Base-by-base conservation (phyloP, 2,797 vertebrate species). In the Crocidura indochinensis region DNA sequence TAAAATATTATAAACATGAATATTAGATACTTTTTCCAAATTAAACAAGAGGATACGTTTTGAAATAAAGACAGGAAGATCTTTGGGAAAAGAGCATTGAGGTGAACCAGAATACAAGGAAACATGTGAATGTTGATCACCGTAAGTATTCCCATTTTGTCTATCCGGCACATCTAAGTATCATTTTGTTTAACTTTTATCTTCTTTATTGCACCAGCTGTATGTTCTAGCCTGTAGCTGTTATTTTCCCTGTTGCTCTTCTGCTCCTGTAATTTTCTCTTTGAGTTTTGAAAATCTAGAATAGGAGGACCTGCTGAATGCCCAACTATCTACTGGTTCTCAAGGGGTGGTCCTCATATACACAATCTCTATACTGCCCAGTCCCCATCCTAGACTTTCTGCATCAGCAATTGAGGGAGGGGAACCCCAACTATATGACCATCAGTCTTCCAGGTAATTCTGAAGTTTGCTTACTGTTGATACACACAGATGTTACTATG, bases 1-100 rank as follows among this genome's bases (percentile, higher is more conserved):
- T 10, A 89, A 88, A 91, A 82, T 14, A 79, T 49, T 56, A 69
- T 77, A 87, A 89, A 69, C 47, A 67, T 67, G 26, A 77, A 10
- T 6, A 71, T 67, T 14, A 22, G 2, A 7, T 67, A 9, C 26
- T 53, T 12, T 72, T 90, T 92, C 38, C 75, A 46, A 31, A 26
- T 64, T 49, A 91, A 69, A 62, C 24, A 91, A 10, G 7, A n/a
- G 62, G 22, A 12, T 75, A n/a, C 68, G 4, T 60, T 75, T 75
- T 68, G 84, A 31, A 82, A 29, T 6, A 17, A 80, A 86, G 29
- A 12, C 31, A 67, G 65, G 77, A 8, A 62, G 22, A 4, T 29
- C 19, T 60, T 29, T 83, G 26, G 60, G 26, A 82, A 83, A 77
- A 81, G 17, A 7, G 26, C 65, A 10, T 76, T 84, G 19, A 62